These are phyloP conservation scores for Pachyseris speciosa DNA, from an alignment of 64 coral and sea anemone species.

Conservation along the genomic window DNA sequence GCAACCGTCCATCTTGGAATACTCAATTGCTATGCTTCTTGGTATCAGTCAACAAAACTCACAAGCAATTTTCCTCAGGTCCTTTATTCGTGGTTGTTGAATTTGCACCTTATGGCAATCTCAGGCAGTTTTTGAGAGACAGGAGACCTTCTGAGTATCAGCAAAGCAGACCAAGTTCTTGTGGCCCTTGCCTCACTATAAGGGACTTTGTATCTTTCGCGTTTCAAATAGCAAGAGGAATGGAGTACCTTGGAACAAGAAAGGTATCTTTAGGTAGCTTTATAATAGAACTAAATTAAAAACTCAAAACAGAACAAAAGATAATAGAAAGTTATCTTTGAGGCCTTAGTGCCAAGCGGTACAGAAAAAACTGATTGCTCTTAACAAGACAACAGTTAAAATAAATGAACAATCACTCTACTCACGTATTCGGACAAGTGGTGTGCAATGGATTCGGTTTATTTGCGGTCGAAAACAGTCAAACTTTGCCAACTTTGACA, in stretches of 20 bases:
- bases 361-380: no score
- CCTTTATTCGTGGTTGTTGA: constrained; percentile 90
- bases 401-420: no score
- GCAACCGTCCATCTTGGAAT: no score
- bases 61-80: constrained; percentile 60
- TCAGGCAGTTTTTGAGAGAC: constrained; percentile 85
- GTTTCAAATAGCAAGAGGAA: constrained; percentile 95
- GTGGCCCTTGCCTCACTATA: constrained; percentile 70
- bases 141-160: constrained; percentile 85
- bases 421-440: no score
- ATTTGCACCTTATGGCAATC: constrained; percentile 85
- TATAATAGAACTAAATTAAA: neutral
- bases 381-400: no score
- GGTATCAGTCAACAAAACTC: no score
- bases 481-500: no score
- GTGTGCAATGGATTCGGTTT: no score
- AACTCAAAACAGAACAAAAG: neutral
- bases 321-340: no score
- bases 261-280: constrained; percentile 63
- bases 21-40: no score
- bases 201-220: constrained; percentile 95
- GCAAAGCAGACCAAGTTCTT: constrained; percentile 29
- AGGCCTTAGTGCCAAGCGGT: no score
- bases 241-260: constrained; percentile 87
- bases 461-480: no score